Evolutionary conservation across 1,140 invertebrate genomes (phyloP), one percentile per base, ranked within the genome.

Genomic region (Tetramorium simillimum): DNA sequence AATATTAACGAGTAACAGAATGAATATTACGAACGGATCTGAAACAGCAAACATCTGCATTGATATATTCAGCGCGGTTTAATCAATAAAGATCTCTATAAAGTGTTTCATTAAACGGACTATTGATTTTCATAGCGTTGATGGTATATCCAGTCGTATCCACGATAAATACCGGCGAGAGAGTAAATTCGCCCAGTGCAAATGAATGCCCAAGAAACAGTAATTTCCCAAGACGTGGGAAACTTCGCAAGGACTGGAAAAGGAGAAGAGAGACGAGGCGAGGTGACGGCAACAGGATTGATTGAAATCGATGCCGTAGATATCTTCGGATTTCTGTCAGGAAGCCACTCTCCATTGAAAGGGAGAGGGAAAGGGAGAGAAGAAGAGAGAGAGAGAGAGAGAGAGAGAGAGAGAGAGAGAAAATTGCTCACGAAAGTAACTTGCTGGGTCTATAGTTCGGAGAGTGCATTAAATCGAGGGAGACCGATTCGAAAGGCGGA

Each of bases 251-350:
- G 62, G 58, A 60, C 12, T 60, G 75, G 65, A 65, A 73, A 81
- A 88, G 58, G 40, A 46, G 72, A 70, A 28, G 87, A 14, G 85
- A 49, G 51, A 77, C 16, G 33, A 37, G 62, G 24, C 21, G 63
- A 62, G 75, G 51, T 37, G 60, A 43, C 18, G 85, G 75, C 85
- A 87, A 91, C 88, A 75, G 89, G 87, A 93, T 92, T 87, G 91
- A 92, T 92, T 92, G 92, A 89, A 92, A 93, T 92, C 89, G 92
- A 91, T 89, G 90, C 87, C 86, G 76, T 49, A 49, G 62, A 80
- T 63, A 81, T 69, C 78, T 84, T 56, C 60, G 81, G 37, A 62
- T 81, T 67, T 82, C n/a, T 40, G 60, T 76, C 75, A 56, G 85
- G 53, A 86, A 85, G 69, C 77, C 58, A 76, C 67, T 75, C 33